Conservation (phyloP, 2,888 invertebrate genomes). For the Romanomermis culicivorax region DNA sequence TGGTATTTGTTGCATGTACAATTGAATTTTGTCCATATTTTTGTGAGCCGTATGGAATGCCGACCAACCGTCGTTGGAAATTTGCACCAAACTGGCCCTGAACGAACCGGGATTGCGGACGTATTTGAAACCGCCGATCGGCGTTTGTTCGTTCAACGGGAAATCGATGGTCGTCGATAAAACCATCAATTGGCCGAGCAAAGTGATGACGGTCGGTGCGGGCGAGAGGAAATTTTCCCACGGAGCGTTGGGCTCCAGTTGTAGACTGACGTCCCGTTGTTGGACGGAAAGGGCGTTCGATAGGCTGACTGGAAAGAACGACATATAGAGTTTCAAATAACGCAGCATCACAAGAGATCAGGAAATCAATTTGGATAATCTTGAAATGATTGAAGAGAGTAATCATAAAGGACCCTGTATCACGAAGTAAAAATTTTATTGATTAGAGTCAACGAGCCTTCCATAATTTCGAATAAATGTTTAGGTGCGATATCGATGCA, state of each 20-base stretch:
- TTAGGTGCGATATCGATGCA: too few relatives aligned
- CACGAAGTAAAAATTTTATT: too few relatives aligned
- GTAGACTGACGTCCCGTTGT: neutral
- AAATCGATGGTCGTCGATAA: neutral
- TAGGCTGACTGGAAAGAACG: too few relatives aligned
- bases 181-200: conserved; percentile 6
- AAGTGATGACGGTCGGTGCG: neutral
- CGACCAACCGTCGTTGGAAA: conserved; percentile 9
- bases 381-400: too few relatives aligned
- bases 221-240: conserved; percentile 6
- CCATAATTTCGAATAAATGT: too few relatives aligned
- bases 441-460: too few relatives aligned
- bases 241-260: neutral
- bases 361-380: too few relatives aligned
- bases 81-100: conserved; percentile 1
- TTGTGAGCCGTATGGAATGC: conserved; percentile 7
- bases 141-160: neutral
- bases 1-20: conserved; percentile 2
- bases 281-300: neutral
- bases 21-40: conserved; percentile 8
- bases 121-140: neutral
- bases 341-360: too few relatives aligned
- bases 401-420: too few relatives aligned
- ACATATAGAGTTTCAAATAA: too few relatives aligned
- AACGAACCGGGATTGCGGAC: neutral